phyloP scores from a whole-genome alignment of 2,113 vertebrate species.

The Eolophus roseicapilla region DNA sequence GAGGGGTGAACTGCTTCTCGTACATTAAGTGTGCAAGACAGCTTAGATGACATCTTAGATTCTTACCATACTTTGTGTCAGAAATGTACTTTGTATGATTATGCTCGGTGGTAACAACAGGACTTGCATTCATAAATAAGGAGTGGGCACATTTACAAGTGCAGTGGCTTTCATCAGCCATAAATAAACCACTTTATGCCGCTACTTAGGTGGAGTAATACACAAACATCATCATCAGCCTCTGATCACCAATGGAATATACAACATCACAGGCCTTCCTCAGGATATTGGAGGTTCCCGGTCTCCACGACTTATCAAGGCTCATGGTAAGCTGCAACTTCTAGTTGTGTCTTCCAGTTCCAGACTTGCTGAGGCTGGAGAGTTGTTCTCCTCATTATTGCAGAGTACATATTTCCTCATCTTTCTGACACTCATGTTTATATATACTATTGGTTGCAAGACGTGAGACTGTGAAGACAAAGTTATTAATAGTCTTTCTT shows the following conservation, averaged over 20 bases:
- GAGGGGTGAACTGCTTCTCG: neutral
- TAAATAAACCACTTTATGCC: neutral
- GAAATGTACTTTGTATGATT: neutral
- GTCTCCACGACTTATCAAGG: constrained; percentile 76
- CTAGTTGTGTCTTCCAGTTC: neutral
- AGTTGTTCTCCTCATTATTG: neutral
- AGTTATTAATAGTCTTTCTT: neutral
- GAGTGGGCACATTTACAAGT: neutral
- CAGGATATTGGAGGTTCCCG: constrained; percentile 78
- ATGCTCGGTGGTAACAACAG: neutral
- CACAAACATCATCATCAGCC: constrained; percentile 80
- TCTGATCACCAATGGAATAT: constrained; percentile 75
- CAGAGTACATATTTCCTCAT: neutral
- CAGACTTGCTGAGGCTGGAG: neutral
- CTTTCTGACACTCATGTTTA: accelerated
- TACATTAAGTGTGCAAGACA: neutral
- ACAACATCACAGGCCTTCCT: constrained; percentile 67
- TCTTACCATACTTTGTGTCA: neutral
- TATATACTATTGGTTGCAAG: neutral
- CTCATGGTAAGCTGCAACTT: constrained; percentile 75
- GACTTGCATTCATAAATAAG: neutral
- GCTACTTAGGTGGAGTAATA: constrained; percentile 68
- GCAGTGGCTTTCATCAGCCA: neutral
- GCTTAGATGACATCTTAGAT: neutral
- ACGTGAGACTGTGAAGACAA: neutral